Conservation (phyloP, 2,113 vertebrate genomes). For the Oreochromis tanganicae region DNA sequence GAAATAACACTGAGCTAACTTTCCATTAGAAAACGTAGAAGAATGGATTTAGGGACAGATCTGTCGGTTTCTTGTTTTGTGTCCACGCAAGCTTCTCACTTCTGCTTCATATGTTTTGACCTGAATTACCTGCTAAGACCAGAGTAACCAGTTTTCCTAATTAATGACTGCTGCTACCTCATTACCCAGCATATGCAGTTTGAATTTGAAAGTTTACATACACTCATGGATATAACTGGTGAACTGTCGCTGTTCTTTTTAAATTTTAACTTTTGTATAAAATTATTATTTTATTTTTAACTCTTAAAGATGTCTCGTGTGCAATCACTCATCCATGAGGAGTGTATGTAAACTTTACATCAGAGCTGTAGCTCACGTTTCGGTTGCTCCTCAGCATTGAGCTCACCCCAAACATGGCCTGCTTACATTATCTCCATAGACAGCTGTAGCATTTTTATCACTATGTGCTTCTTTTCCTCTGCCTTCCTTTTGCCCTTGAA, state of each 20-base stretch:
- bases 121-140: background rate
- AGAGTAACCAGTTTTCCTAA: background rate
- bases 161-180: background rate
- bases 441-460: slow-evolving; percentile 10
- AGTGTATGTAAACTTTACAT: background rate
- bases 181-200: background rate
- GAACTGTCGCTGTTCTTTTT: background rate
- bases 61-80: background rate
- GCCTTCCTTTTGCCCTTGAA: slow-evolving; percentile 20
- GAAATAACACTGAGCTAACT: background rate
- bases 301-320: background rate
- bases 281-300: background rate
- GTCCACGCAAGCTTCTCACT: background rate
- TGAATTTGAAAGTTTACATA: background rate
- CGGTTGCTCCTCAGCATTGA: background rate
- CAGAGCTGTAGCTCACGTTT: background rate
- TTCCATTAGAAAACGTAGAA: background rate
- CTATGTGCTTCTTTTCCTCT: slow-evolving; percentile 32
- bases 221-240: background rate
- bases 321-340: background rate
- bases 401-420: background rate
- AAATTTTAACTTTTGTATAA: background rate
- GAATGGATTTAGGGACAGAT: background rate
- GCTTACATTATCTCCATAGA: slow-evolving; percentile 2
- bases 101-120: background rate